Evolutionary conservation across 2,888 invertebrate genomes (phyloP).

Genomic region (Meta bourneti): DNA sequence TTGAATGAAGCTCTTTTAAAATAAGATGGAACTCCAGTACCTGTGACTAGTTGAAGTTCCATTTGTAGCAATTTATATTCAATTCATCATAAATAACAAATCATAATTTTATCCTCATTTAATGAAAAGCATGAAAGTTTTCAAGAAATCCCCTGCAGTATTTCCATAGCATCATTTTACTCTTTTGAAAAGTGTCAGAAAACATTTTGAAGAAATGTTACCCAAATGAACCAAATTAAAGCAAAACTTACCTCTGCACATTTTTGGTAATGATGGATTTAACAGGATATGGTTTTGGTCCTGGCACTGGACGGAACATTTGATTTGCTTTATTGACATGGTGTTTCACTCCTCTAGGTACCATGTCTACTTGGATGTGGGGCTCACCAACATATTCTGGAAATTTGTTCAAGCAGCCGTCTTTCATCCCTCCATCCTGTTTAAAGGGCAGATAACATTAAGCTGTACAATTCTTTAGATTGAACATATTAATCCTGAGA

Average conservation of each 20-base stretch:
- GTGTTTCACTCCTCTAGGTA: conserved; percentile 19
- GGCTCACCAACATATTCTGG: conserved; percentile 44
- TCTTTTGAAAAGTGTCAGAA: too few relatives aligned
- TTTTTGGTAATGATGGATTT: conserved; percentile 66
- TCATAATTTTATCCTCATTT: too few relatives aligned
- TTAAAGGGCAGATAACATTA: neutral
- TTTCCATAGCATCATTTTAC: too few relatives aligned
- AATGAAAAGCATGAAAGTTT: too few relatives aligned
- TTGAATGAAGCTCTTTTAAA: too few relatives aligned
- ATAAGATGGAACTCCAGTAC: too few relatives aligned
- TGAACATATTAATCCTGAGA: neutral
- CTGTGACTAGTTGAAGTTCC: too few relatives aligned
- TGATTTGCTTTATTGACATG: conserved; percentile 31
- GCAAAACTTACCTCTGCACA: conserved; percentile 44
- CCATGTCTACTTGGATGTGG: neutral
- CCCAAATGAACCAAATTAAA: too few relatives aligned
- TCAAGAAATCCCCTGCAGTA: too few relatives aligned
- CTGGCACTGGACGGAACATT: conserved; percentile 62
- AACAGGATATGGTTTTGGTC: conserved; percentile 50
- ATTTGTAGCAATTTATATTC: too few relatives aligned
- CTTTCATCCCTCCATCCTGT: conserved; percentile 75
- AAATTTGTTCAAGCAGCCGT: conserved; percentile 60
- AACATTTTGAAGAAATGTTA: too few relatives aligned
- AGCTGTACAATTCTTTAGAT: neutral
- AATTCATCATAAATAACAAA: too few relatives aligned